A percentile compares a stretch with the other conserved stretches of the same genome.
These are phyloP conservation scores for Drosophila auraria DNA, from an alignment of 1,140 invertebrate genomes.

Conservation along the genomic window DNA sequence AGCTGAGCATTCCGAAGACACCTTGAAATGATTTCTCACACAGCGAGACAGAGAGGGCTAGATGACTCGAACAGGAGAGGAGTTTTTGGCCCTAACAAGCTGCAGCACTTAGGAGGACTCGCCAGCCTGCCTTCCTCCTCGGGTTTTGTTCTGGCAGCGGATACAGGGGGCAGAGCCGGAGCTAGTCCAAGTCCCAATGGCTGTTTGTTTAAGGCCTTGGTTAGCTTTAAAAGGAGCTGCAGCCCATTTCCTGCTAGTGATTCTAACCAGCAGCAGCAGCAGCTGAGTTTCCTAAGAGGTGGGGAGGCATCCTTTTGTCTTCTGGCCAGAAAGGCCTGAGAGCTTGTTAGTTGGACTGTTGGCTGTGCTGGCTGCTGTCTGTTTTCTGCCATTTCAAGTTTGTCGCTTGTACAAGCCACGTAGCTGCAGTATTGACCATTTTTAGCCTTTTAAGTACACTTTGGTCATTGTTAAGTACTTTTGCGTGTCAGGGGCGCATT, in stretches of 20 bases:
- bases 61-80: slow-evolving; percentile 28
- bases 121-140: not conserved
- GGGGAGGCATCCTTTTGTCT: slow-evolving; percentile 70
- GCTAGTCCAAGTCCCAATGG: slow-evolving; percentile 28
- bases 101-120: slow-evolving; percentile 54
- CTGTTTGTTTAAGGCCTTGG: slow-evolving; percentile 73
- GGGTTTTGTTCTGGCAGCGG: slow-evolving; percentile 10
- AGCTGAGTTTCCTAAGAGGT: slow-evolving; percentile 8
- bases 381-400: slow-evolving; percentile 76
- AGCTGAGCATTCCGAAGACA: slow-evolving; percentile 48
- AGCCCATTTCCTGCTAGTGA: slow-evolving; percentile 72
- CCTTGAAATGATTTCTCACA: slow-evolving; percentile 74
- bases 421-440: slow-evolving; percentile 67
- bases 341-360: slow-evolving; percentile 63
- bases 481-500: slow-evolving; percentile 74
- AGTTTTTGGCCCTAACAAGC: slow-evolving; percentile 68
- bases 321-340: slow-evolving; percentile 36
- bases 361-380: slow-evolving; percentile 37
- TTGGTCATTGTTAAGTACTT: slow-evolving; percentile 84
- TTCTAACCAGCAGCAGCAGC: slow-evolving; percentile 57
- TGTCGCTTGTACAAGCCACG: slow-evolving; percentile 57
- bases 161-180: slow-evolving; percentile 21
- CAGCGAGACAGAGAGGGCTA: slow-evolving; percentile 57
- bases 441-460: slow-evolving; percentile 81
- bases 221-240: slow-evolving; percentile 79